Conservation (phyloP, 2,888 invertebrate genomes). For the Dicycla oo region DNA sequence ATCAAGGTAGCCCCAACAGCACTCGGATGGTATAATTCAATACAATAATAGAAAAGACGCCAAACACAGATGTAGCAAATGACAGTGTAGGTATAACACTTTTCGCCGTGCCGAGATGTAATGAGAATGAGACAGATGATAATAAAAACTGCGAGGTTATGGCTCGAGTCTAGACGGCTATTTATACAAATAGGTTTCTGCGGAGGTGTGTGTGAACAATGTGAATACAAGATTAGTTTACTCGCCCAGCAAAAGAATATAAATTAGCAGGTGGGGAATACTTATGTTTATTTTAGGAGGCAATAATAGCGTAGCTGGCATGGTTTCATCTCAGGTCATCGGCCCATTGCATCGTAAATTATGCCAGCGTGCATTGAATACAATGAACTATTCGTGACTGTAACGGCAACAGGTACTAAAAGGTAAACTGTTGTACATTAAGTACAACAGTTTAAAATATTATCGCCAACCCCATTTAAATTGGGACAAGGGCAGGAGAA, state of each 20-base stretch:
- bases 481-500: too few species aligned
- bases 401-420: constrained; percentile 74
- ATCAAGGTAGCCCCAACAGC: too few species aligned
- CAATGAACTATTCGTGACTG: constrained; percentile 67
- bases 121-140: constrained; percentile 57
- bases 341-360: constrained; percentile 72
- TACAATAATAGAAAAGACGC: constrained; percentile 13
- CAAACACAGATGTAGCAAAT: constrained; percentile 39
- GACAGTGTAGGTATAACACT: constrained; percentile 37
- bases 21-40: constrained; percentile 13
- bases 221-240: constrained; percentile 67
- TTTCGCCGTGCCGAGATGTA: constrained; percentile 54
- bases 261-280: constrained; percentile 68
- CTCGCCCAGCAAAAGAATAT: constrained; percentile 66
- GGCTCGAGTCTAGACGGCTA: constrained; percentile 59
- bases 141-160: constrained; percentile 59
- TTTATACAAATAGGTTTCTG: constrained; percentile 58
- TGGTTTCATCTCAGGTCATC: constrained; percentile 70
- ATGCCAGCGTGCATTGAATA: constrained; percentile 78
- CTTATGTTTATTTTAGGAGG: constrained; percentile 75
- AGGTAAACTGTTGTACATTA: constrained; percentile 40
- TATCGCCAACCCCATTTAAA: too few species aligned
- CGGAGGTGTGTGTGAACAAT: constrained; percentile 42
- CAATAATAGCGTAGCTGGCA: constrained; percentile 75
- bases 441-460: constrained; percentile 35